phyloP scores from a whole-genome alignment of 2,797 vertebrate species.

The Odontamblyopus rebecca region DNA sequence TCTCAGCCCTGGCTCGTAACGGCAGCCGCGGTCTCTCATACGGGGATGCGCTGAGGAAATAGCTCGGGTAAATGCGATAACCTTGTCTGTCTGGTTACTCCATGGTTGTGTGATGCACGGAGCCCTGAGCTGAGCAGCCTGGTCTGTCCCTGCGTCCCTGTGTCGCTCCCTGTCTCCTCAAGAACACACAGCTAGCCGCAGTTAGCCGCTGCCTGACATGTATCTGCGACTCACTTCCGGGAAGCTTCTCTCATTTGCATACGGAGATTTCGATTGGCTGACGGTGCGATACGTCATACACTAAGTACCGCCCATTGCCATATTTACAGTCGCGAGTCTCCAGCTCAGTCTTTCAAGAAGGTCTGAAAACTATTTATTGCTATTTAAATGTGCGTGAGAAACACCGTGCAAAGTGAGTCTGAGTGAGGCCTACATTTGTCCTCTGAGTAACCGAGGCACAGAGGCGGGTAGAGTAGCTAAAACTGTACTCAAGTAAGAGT shows the following conservation, averaged over 20 bases:
- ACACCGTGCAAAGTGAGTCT: too few relatives aligned
- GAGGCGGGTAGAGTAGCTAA: too few relatives aligned
- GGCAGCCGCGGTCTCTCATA: neutral
- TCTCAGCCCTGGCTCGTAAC: constrained; percentile 18
- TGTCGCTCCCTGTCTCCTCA: too few relatives aligned
- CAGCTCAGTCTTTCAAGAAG: too few relatives aligned
- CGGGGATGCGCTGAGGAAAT: constrained; percentile 17
- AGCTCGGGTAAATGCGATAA: neutral
- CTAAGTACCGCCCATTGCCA: neutral
- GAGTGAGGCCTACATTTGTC: too few relatives aligned
- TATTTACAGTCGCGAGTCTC: neutral
- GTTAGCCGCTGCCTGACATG: constrained; percentile 14
- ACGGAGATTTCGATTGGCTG: constrained; percentile 40
- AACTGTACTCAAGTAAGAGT: too few relatives aligned
- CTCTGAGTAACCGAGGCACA: too few relatives aligned
- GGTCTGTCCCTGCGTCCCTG: constrained; percentile 3
- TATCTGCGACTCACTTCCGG: constrained; percentile 59
- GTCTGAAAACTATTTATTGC: too few relatives aligned
- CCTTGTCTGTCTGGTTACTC: neutral
- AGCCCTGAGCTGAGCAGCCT: constrained; percentile 15
- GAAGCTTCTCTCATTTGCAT: constrained; percentile 44
- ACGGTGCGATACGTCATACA: neutral
- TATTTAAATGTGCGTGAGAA: too few relatives aligned
- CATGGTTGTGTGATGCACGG: neutral
- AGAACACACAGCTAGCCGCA: constrained; percentile 13